Conservation (phyloP, 2,797 vertebrate species). For the Enteromius trimaculatus region DNA sequence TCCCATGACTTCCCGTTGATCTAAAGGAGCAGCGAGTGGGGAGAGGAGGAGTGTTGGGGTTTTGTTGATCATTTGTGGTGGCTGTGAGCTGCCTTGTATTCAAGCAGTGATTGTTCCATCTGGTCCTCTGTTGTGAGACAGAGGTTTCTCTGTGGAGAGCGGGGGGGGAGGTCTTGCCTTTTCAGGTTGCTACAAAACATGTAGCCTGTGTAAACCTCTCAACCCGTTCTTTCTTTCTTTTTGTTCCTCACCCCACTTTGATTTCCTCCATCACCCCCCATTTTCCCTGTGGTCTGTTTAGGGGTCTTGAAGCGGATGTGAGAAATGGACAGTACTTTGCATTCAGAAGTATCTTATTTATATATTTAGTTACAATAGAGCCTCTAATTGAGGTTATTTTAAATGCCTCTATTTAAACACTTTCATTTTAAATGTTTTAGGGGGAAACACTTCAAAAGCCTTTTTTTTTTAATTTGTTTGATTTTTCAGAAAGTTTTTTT, state of each 20-base stretch:
- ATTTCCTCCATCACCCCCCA: constrained; percentile 14
- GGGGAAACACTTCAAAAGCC: no score
- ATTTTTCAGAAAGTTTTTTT: no score
- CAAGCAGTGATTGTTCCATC: constrained; percentile 42
- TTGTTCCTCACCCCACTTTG: constrained; percentile 7
- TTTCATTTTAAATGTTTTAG: not conserved
- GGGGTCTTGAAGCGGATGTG: constrained; percentile 5
- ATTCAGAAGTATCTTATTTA: constrained; percentile 35
- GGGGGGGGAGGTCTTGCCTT: constrained; percentile 43
- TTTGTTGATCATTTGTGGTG: constrained; percentile 45
- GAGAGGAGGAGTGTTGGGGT: constrained; percentile 17
- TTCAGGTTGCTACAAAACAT: constrained; percentile 43
- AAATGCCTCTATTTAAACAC: not conserved
- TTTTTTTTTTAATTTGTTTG: no score
- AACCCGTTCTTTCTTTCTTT: constrained; percentile 25
- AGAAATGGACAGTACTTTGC: constrained; percentile 32
- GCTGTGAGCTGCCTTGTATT: constrained; percentile 25
- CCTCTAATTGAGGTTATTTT: no score
- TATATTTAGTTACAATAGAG: not conserved
- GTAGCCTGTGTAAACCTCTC: constrained; percentile 40
- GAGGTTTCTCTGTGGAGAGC: constrained; percentile 44
- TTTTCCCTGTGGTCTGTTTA: constrained; percentile 18
- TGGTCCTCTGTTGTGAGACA: constrained; percentile 45
- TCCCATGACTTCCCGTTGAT: constrained; percentile 39
- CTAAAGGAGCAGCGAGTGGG: not conserved